Evolutionary conservation across 2,797 vertebrate genomes (phyloP), one percentile per base, ranked within the genome.

Genomic region (Anabas testudineus): DNA sequence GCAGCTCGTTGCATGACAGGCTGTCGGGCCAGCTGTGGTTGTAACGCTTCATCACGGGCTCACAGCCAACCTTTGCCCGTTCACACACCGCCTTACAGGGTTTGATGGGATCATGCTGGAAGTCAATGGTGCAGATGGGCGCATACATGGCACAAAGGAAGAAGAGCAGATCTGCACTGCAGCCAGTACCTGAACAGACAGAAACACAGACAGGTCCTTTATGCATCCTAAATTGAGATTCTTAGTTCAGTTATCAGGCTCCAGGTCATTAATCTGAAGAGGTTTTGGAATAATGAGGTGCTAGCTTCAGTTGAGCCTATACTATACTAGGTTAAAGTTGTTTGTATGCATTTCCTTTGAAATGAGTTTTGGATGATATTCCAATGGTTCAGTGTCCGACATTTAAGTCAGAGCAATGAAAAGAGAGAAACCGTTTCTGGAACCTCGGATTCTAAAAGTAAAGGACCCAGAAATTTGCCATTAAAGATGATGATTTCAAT

Each of bases 61-160:
- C 97, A 30, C 98, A 99, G 89, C 97, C 97, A 1, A 78, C 76
- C 72, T 97, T 96, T 1, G 97, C 98, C 19, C 97, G 92, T 89
- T 99, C 96, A 41, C 98, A 99, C 67, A 99, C 97, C 0, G 97
- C 96, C 90, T 97, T 97, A 86, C 97, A 99, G 39, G 97, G 98
- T 87, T 97, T 99, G 91, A 99, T 99, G 78, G 97, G 97, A 81
- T 99, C 97, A 1, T 98, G 96, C 90, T 98, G 97, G 91, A 99
- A 99, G 92, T 98, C 97, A 64, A 98, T 97, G 87, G 98, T 98
- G 93, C 98, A 99, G 91, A 99, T 99, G 61, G 98, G 98, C 18
- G 97, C 97, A 67, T 99, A 99, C 98, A 99, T 99, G 71, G 98
- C 97, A 76, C 98, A 99, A 16, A 99, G 93, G 90, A 98, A 99